Conservation (phyloP, 2,888 invertebrate species). For the Drosophila lacicola region DNA sequence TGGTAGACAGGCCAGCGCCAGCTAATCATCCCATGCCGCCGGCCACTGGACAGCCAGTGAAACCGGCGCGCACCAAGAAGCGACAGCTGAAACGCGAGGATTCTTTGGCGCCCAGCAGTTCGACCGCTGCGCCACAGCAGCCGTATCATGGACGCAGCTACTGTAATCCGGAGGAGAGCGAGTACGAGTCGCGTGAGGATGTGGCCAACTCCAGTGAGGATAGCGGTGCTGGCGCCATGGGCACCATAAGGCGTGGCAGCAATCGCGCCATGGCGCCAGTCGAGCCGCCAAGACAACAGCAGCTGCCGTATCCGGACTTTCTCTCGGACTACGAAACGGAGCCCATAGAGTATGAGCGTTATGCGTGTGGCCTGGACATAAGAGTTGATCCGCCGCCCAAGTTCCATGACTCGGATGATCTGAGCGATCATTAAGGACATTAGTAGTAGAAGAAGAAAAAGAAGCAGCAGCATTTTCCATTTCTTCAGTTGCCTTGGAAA, state of each 20-base stretch:
- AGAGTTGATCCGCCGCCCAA: constrained; percentile 92
- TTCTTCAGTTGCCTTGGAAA: constrained; percentile 74
- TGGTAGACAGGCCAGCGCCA: constrained; percentile 71
- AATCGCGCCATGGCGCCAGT: constrained; percentile 13
- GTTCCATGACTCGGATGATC: constrained; percentile 90
- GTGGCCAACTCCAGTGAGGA: constrained; percentile 85
- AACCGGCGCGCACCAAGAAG: constrained; percentile 85
- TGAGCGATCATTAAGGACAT: constrained; percentile 79
- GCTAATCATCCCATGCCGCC: constrained; percentile 83
- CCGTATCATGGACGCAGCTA: constrained; percentile 77
- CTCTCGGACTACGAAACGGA: constrained; percentile 86
- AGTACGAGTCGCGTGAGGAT: constrained; percentile 84
- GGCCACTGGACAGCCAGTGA: constrained; percentile 84
- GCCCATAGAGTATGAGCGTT: constrained; percentile 88
- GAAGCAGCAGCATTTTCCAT: constrained; percentile 67
- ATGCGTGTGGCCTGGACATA: constrained; percentile 91
- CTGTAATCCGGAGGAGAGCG: constrained; percentile 83
- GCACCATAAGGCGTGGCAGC: constrained; percentile 73
- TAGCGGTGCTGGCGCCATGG: constrained; percentile 70
- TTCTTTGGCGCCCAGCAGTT: constrained; percentile 64
- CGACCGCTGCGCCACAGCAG: constrained; percentile 42
- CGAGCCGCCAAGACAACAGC: constrained; percentile 66
- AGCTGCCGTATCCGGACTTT: constrained; percentile 86
- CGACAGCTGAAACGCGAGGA: constrained; percentile 84
- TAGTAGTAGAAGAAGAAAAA: constrained; percentile 1